Conservation (phyloP, 2,888 invertebrate species). For the Chloromyia formosa region DNA sequence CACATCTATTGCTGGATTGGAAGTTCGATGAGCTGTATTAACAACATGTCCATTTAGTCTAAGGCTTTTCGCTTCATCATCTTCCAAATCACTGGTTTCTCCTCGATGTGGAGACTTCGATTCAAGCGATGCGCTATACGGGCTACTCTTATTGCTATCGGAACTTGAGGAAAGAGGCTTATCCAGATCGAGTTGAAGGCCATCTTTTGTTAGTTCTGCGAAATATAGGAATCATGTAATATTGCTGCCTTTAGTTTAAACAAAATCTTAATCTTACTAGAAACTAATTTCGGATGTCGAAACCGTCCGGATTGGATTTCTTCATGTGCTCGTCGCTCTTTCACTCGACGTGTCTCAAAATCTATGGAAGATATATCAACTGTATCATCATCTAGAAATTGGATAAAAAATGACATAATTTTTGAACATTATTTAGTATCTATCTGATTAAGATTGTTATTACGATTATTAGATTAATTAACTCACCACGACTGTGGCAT, state of each 20-base stretch:
- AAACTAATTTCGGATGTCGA: slow-evolving; percentile 62
- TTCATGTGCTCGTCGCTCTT: slow-evolving; percentile 63
- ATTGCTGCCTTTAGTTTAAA: not conserved
- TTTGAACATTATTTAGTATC: too few species aligned
- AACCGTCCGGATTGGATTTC: slow-evolving; percentile 63
- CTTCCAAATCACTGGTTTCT: slow-evolving; percentile 54
- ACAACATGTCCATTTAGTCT: slow-evolving; percentile 56
- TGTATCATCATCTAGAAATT: slow-evolving; percentile 58
- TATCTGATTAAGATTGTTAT: too few species aligned
- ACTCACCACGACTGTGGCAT: slow-evolving; percentile 55
- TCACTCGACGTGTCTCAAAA: slow-evolving; percentile 62
- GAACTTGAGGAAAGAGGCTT: slow-evolving; percentile 55
- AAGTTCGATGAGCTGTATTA: slow-evolving; percentile 44
- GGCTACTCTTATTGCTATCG: slow-evolving; percentile 52
- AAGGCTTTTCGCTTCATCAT: slow-evolving; percentile 51
- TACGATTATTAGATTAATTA: too few species aligned
- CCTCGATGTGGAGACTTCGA: slow-evolving; percentile 54
- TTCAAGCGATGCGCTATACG: slow-evolving; percentile 59
- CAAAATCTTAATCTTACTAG: slow-evolving; percentile 54
- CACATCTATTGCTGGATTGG: slow-evolving; percentile 59
- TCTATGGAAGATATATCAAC: slow-evolving; percentile 64
- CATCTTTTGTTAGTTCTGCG: slow-evolving; percentile 46
- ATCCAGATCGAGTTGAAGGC: slow-evolving; percentile 49
- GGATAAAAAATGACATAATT: not conserved
- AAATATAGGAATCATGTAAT: not conserved